Percentiles rank a stretch among this genome's conserved stretches.
phyloP scores from a whole-genome alignment of 2,888 invertebrate species.

The Priocnemis perturbator region DNA sequence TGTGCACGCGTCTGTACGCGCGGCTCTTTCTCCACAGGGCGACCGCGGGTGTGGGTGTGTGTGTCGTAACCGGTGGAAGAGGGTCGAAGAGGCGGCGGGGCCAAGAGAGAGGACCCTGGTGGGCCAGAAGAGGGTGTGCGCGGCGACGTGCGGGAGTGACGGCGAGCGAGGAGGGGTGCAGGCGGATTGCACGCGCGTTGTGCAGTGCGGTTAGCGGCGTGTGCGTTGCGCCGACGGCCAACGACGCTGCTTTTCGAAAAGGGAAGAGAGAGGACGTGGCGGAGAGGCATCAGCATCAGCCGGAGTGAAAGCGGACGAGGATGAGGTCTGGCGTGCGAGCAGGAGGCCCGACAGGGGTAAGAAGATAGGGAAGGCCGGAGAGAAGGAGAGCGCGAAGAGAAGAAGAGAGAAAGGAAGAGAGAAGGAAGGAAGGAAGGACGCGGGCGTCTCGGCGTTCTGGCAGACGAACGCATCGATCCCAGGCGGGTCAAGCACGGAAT shows the following conservation, averaged over 20 bases:
- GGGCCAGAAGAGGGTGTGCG: constrained; percentile 40
- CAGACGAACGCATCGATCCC: constrained; percentile 76
- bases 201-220: constrained; percentile 72
- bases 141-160: constrained; percentile 35
- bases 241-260: constrained; percentile 66
- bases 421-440: constrained; percentile 68
- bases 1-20: constrained; percentile 18
- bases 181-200: constrained; percentile 68
- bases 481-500: constrained; percentile 75
- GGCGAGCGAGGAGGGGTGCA: constrained; percentile 31
- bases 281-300: constrained; percentile 16
- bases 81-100: constrained; percentile 42
- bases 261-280: constrained; percentile 35
- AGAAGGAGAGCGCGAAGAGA: constrained; percentile 40
- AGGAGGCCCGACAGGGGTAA: constrained; percentile 35
- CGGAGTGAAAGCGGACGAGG: constrained; percentile 23
- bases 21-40: constrained; percentile 29
- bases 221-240: constrained; percentile 72
- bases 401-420: constrained; percentile 49
- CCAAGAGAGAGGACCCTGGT: constrained; percentile 15
- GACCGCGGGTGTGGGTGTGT: background rate
- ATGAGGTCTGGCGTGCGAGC: constrained; percentile 34
- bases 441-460: constrained; percentile 74
- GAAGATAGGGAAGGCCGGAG: constrained; percentile 34
- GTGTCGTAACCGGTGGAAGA: constrained; percentile 23